Percentiles rank a stretch among this genome's conserved stretches.
phyloP scores from a whole-genome alignment of 1,140 invertebrate genomes.

The Adoxophyes honmai region DNA sequence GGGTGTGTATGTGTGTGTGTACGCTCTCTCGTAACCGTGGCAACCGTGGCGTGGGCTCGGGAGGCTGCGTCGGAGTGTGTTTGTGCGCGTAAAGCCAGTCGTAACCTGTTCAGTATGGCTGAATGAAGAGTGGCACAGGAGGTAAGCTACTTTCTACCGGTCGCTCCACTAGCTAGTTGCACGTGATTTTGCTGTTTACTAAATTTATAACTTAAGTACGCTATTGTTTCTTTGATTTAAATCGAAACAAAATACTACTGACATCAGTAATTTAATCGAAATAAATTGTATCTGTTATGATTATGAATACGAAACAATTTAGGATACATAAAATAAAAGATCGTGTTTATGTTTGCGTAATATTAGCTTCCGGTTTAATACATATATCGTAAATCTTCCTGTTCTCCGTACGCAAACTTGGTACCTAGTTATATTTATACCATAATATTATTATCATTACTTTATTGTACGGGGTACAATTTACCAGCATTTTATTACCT shows the following conservation, averaged over 20 bases:
- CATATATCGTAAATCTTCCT: background rate
- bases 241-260: too few relatives aligned
- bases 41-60: background rate
- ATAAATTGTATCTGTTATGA: too few relatives aligned
- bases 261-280: constrained; percentile 15
- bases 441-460: background rate
- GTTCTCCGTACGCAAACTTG: too few relatives aligned
- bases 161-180: constrained; percentile 28
- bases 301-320: background rate
- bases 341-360: background rate
- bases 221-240: too few relatives aligned
- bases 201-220: constrained; percentile 18
- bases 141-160: constrained; percentile 69
- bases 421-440: background rate
- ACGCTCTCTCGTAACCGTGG: background rate
- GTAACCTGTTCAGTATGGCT: constrained; percentile 62
- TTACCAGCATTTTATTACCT: background rate
- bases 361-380: background rate
- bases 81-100: constrained; percentile 40
- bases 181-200: constrained; percentile 38
- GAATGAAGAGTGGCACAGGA: constrained; percentile 68
- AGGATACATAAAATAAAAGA: background rate
- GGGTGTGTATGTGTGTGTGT: constrained; percentile 22
- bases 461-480: background rate
- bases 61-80: constrained; percentile 6